A percentile compares a stretch with the other conserved stretches of the same genome.
phyloP scores from a whole-genome alignment of 2,797 vertebrate species.

The Chromobotia macracanthus region DNA sequence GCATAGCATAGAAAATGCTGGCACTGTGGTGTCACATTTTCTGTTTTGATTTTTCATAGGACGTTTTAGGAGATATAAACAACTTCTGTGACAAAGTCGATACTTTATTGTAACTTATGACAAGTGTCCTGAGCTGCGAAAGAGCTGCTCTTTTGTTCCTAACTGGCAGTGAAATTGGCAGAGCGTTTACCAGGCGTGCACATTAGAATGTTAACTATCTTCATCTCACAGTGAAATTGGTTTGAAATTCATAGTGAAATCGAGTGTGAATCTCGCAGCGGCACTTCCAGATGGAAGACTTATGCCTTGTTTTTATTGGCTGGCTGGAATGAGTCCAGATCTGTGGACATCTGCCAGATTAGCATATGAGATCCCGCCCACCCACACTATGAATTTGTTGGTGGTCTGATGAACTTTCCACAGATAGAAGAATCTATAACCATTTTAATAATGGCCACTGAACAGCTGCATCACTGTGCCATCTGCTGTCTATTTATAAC shows the following conservation, averaged over 20 bases:
- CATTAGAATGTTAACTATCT: background rate
- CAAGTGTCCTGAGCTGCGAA: no score
- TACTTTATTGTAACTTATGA: no score
- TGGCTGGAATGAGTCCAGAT: conserved; percentile 77
- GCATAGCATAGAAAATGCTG: background rate
- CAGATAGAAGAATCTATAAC: conserved; percentile 28
- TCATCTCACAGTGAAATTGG: background rate
- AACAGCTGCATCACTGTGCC: background rate
- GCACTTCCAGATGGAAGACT: conserved; percentile 65
- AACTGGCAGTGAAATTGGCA: background rate
- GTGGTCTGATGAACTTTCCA: conserved; percentile 74
- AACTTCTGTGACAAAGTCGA: no score
- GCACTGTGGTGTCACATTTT: background rate
- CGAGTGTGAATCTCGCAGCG: conserved; percentile 54
- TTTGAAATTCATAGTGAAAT: background rate
- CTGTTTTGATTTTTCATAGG: background rate
- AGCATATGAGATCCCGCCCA: conserved; percentile 76
- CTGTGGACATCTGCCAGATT: conserved; percentile 81
- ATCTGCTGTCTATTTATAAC: conserved; percentile 12
- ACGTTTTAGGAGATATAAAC: no score
- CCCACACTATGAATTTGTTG: conserved; percentile 73
- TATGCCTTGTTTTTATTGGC: conserved; percentile 78
- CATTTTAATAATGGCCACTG: conserved; percentile 18
- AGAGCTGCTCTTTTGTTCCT: background rate
- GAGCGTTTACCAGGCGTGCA: background rate